phyloP scores from a whole-genome alignment of 2,797 vertebrate species.

The Pelochelys cantorii region DNA sequence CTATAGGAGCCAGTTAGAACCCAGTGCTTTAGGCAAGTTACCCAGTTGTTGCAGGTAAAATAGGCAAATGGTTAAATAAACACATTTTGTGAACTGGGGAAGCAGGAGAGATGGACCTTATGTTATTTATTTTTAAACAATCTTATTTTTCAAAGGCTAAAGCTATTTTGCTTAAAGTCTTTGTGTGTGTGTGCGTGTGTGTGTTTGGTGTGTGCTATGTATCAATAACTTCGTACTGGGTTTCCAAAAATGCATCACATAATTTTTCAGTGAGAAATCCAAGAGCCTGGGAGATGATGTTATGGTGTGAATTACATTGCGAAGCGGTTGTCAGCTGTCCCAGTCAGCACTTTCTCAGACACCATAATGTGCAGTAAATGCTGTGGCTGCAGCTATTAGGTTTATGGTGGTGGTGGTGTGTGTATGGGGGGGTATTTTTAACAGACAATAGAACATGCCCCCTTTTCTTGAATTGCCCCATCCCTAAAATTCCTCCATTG shows the following conservation, averaged over 20 bases:
- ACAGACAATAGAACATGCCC: conserved; percentile 64
- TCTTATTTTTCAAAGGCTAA: conserved; percentile 43
- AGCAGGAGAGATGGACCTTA: conserved; percentile 25
- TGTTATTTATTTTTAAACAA: neutral
- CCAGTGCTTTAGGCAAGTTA: neutral
- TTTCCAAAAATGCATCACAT: conserved; percentile 86
- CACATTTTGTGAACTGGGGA: conserved; percentile 38
- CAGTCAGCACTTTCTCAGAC: conserved; percentile 83
- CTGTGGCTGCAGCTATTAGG: conserved; percentile 73
- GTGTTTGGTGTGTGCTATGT: conserved; percentile 22
- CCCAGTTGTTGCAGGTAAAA: neutral
- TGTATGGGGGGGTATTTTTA: conserved; percentile 74
- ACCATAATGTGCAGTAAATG: conserved; percentile 70
- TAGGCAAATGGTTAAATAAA: neutral
- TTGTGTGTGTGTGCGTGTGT: no score
- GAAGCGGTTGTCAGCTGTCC: conserved; percentile 83
- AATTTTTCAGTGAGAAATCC: conserved; percentile 86
- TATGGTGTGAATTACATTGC: conserved; percentile 86
- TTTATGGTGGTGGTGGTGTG: conserved; percentile 68
- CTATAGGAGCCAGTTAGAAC: neutral
- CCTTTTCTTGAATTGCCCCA: conserved; percentile 33
- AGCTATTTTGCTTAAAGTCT: conserved; percentile 61
- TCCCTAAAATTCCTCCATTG: neutral
- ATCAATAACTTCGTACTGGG: conserved; percentile 81
- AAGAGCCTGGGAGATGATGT: conserved; percentile 84